phyloP scores from a whole-genome alignment of 2,113 vertebrate species.

The Brachypodius melanocephalos region DNA sequence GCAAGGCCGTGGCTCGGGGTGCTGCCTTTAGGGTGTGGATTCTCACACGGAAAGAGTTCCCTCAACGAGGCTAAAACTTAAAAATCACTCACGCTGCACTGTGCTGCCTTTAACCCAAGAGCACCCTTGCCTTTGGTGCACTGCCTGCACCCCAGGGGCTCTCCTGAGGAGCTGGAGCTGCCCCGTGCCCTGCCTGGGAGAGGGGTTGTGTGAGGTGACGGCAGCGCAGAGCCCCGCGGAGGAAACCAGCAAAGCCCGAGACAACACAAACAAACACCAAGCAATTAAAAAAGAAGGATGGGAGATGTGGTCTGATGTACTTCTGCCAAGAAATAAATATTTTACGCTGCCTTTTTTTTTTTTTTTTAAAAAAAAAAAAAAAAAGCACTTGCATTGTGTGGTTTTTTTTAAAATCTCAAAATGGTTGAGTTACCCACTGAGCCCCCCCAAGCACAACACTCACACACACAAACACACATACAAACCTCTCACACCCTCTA shows the following conservation, averaged over 20 bases:
- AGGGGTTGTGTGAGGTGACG: slow-evolving; percentile 34
- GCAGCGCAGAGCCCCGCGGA: background rate
- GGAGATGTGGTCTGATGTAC: slow-evolving; percentile 38
- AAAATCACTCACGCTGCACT: fast-evolving
- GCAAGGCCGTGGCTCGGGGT: fast-evolving
- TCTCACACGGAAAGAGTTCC: background rate
- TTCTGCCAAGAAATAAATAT: slow-evolving; percentile 38
- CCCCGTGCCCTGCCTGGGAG: background rate
- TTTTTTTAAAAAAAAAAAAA: background rate
- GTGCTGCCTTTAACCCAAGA: background rate
- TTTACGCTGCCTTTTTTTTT: background rate
- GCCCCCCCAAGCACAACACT: background rate
- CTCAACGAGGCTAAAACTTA: fast-evolving
- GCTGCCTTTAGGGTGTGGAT: background rate
- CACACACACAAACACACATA: background rate
- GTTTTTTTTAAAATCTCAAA: background rate
- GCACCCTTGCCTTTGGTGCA: fast-evolving
- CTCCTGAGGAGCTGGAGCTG: background rate
- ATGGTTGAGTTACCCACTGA: background rate
- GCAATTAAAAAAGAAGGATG: slow-evolving; percentile 50
- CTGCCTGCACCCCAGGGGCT: background rate
- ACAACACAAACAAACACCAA: slow-evolving; percentile 49
- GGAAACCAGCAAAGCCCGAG: slow-evolving; percentile 44
- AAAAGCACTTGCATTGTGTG: background rate
- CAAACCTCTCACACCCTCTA: background rate